A percentile compares a stretch with the other conserved stretches of the same genome.
Evolutionary conservation across 2,797 vertebrate species (phyloP).

Genomic region (Todus mexicanus): DNA sequence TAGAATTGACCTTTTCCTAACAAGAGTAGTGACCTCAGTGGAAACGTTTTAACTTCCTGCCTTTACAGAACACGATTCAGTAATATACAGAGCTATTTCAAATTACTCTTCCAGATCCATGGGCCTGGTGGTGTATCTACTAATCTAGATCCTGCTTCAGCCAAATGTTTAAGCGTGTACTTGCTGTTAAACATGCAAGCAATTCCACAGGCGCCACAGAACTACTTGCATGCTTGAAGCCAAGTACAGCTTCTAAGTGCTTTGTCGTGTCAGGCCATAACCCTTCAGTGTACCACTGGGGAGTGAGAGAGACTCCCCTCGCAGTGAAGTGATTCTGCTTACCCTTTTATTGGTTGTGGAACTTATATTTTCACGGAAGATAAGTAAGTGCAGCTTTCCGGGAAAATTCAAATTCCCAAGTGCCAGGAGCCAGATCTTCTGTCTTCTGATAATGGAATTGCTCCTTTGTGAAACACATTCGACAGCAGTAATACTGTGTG

Average conservation of each 20-base stretch:
- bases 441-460: slow-evolving; percentile 78
- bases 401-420: slow-evolving; percentile 76
- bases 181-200: not conserved
- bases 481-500: slow-evolving; percentile 81
- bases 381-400: slow-evolving; percentile 72
- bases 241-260: slow-evolving; percentile 16
- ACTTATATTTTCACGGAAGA: slow-evolving; percentile 70
- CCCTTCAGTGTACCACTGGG: slow-evolving; percentile 56
- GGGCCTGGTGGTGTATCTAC: slow-evolving; percentile 64
- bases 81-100: slow-evolving; percentile 73
- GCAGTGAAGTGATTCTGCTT: slow-evolving; percentile 54
- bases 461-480: slow-evolving; percentile 77
- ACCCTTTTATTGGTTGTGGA: slow-evolving; percentile 71
- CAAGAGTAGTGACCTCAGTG: slow-evolving; percentile 81
- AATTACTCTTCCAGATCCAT: slow-evolving; percentile 72
- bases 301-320: slow-evolving; percentile 22
- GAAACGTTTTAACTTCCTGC: slow-evolving; percentile 70
- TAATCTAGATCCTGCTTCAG: slow-evolving; percentile 46
- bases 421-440: slow-evolving; percentile 79
- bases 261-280: slow-evolving; percentile 46
- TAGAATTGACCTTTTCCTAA: slow-evolving; percentile 84
- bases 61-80: slow-evolving; percentile 54
- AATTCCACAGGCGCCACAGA: not conserved
- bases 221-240: not conserved
- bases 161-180: not conserved